Evolutionary conservation across 1,140 invertebrate genomes (phyloP).

Genomic region (Cephus cinctus): DNA sequence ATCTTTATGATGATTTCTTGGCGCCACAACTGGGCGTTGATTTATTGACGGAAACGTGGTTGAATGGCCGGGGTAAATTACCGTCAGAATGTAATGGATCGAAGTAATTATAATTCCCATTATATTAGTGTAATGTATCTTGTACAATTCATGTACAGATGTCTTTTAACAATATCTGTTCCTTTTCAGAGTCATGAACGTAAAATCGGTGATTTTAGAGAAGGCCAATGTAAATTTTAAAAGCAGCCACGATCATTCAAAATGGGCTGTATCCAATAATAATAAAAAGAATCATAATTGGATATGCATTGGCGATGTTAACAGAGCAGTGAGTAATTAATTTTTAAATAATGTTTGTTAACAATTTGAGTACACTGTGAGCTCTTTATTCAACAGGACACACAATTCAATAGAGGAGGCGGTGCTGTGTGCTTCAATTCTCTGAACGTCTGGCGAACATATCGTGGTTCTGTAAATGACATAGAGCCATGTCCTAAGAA

Average conservation of each 20-base stretch:
- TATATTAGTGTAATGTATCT: slow-evolving; percentile 7
- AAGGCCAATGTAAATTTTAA: slow-evolving; percentile 64
- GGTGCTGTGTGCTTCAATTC: slow-evolving; percentile 76
- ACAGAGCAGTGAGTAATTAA: slow-evolving; percentile 71
- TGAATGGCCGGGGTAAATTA: slow-evolving; percentile 73
- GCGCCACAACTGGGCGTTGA: slow-evolving; percentile 69
- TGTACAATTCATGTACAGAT: slow-evolving; percentile 7
- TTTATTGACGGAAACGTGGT: slow-evolving; percentile 85
- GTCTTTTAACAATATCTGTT: too few relatives aligned
- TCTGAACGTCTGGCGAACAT: slow-evolving; percentile 56
- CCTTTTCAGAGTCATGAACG: slow-evolving; percentile 67
- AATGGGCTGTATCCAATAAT: slow-evolving; percentile 78
- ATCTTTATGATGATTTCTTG: slow-evolving; percentile 82
- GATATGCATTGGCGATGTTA: slow-evolving; percentile 92
- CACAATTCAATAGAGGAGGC: slow-evolving; percentile 76
- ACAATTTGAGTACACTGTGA: too few relatives aligned
- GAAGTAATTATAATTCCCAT: slow-evolving; percentile 29
- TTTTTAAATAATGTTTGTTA: too few relatives aligned
- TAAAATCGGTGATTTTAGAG: slow-evolving; percentile 61
- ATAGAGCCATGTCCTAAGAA: slow-evolving; percentile 47
- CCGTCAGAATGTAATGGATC: slow-evolving; percentile 65
- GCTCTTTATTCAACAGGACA: too few relatives aligned
- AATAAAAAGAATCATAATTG: slow-evolving; percentile 61
- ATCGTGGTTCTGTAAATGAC: slow-evolving; percentile 49
- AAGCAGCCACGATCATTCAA: slow-evolving; percentile 84